Evolutionary conservation across 2,797 vertebrate genomes (phyloP).

Genomic region (Poecile montanus): DNA sequence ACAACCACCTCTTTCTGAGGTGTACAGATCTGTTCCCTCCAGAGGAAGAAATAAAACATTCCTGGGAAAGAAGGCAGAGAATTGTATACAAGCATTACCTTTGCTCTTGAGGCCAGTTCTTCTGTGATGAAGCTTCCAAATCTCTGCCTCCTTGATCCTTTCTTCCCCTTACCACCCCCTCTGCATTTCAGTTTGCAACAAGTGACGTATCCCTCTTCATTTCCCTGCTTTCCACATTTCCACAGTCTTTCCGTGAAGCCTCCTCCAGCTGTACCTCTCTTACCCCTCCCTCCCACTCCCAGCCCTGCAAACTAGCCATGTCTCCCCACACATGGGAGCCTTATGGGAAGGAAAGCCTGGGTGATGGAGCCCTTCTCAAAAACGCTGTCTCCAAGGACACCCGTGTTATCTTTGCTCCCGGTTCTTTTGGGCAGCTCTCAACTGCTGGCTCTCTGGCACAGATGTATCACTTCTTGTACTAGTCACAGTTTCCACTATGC

Average conservation of each 20-base stretch:
- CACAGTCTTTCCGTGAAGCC: conserved; percentile 34
- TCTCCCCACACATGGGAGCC: conserved; percentile 51
- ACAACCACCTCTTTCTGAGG: neutral
- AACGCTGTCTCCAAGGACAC: neutral
- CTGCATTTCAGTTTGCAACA: conserved; percentile 40
- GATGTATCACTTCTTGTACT: neutral
- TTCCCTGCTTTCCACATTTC: conserved; percentile 34
- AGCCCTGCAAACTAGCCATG: conserved; percentile 15
- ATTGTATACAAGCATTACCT: conserved; percentile 59
- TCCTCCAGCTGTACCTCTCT: conserved; percentile 62
- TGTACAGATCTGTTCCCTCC: neutral
- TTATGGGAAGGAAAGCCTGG: conserved; percentile 25
- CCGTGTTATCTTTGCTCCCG: neutral
- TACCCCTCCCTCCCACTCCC: conserved; percentile 51
- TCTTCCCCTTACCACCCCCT: conserved; percentile 24
- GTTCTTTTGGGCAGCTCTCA: conserved; percentile 23
- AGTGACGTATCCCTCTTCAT: conserved; percentile 62
- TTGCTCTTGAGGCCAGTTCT: conserved; percentile 50
- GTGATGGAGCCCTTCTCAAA: neutral
- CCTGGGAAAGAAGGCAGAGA: conserved; percentile 24
- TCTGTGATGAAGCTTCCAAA: conserved; percentile 31
- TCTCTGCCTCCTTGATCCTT: conserved; percentile 20
- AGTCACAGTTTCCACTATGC: conserved; percentile 62
- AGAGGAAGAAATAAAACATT: conserved; percentile 3
- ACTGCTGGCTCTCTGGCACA: neutral